phyloP scores from a whole-genome alignment of 2,797 vertebrate species.

The Chromobotia macracanthus region DNA sequence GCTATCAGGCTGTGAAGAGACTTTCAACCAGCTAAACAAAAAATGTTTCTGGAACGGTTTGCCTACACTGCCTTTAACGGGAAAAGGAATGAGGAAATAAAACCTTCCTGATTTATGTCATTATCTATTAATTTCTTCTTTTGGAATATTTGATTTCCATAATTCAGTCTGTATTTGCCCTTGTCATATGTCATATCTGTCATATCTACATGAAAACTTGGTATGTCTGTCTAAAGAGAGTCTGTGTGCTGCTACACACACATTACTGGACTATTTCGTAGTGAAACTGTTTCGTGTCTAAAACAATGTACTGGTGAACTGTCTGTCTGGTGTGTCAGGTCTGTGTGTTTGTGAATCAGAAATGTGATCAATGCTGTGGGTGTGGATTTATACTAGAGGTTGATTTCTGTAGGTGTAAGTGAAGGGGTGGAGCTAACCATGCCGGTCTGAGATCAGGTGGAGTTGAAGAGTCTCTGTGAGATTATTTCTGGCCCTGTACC shows the following conservation, averaged over 20 bases:
- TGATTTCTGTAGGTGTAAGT: conserved; percentile 56
- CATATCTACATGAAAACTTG: background rate
- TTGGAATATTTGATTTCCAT: background rate
- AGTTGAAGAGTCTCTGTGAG: conserved; percentile 3
- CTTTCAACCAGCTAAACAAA: too few relatives aligned
- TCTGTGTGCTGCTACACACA: background rate
- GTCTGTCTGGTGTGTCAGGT: background rate
- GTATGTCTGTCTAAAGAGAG: background rate
- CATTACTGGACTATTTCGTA: background rate
- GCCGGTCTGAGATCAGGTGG: conserved; percentile 16
- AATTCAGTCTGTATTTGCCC: background rate
- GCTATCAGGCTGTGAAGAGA: too few relatives aligned
- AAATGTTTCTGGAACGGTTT: too few relatives aligned
- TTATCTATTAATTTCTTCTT: background rate
- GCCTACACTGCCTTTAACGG: too few relatives aligned
- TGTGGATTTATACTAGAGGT: conserved; percentile 3
- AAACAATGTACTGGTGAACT: background rate
- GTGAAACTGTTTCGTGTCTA: background rate
- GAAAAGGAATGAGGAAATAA: too few relatives aligned
- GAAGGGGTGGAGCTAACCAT: conserved; percentile 53
- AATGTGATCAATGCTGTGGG: conserved; percentile 28
- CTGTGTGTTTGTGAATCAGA: conserved; percentile 25
- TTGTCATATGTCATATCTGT: background rate
- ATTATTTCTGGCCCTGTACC: conserved; percentile 18
- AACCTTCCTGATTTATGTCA: too few relatives aligned